Evolutionary conservation across 2,113 vertebrate species (phyloP).

Genomic region (Helogale parvula): DNA sequence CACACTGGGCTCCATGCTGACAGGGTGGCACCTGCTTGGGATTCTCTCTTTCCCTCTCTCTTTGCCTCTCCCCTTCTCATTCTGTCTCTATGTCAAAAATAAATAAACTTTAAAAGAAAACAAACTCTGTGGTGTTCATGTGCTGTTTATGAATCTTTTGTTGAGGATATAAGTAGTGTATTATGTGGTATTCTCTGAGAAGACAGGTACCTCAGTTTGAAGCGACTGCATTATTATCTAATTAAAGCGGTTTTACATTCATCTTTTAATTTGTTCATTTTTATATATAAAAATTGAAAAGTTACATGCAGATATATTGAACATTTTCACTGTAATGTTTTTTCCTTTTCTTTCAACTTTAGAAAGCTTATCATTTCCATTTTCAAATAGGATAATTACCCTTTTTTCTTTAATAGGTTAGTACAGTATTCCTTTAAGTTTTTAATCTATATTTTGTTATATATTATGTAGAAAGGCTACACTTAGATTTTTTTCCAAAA

Average conservation of each 20-base stretch:
- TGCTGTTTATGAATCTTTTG: not conserved
- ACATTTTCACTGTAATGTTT: not conserved
- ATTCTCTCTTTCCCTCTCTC: too few relatives aligned
- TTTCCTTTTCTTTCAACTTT: not conserved
- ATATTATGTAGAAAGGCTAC: not conserved
- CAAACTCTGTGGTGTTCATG: not conserved
- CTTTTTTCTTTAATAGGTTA: not conserved
- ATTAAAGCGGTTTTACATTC: not conserved
- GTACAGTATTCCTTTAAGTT: not conserved
- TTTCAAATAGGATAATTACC: not conserved
- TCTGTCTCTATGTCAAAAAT: too few relatives aligned
- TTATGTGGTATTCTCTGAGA: not conserved
- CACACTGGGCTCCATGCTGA: too few relatives aligned
- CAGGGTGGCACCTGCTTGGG: too few relatives aligned
- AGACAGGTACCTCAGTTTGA: not conserved
- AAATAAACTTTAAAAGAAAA: not conserved
- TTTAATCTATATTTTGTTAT: conserved; percentile 8
- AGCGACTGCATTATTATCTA: not conserved
- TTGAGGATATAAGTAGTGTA: not conserved
- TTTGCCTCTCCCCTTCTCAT: too few relatives aligned
- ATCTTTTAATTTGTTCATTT: not conserved
- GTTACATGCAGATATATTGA: not conserved
- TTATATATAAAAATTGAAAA: not conserved
- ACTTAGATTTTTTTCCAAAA: not conserved
- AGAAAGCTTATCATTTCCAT: not conserved